Percentiles rank a stretch among this genome's conserved stretches.
These are phyloP conservation scores for Aptenodytes patagonicus DNA, from an alignment of 2,113 vertebrate species.

Conservation along the genomic window DNA sequence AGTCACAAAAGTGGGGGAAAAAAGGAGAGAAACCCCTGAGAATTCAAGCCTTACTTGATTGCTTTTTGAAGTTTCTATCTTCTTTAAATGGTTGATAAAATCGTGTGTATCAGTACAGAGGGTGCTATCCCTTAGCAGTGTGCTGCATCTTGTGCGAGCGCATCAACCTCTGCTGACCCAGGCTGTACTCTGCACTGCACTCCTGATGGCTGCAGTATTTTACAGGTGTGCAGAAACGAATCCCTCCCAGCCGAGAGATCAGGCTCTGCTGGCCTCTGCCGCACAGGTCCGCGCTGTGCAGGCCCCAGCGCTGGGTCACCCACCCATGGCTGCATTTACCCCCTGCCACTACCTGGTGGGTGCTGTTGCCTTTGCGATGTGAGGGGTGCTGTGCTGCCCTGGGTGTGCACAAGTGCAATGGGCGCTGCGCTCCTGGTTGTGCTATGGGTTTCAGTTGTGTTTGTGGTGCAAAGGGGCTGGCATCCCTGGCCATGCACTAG, in stretches of 20 bases:
- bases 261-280: not conserved
- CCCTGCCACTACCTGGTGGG: not conserved
- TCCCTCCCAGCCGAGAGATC: not conserved
- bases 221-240: too few relatives aligned
- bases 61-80: not conserved
- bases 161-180: not conserved
- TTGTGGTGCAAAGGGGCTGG: not conserved
- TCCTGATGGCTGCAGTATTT: not conserved
- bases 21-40: not conserved
- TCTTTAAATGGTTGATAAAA: not conserved
- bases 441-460: accelerated
- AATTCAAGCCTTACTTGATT: not conserved
- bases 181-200: not conserved
- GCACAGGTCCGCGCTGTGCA: accelerated
- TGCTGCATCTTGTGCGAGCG: not conserved
- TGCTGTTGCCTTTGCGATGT: accelerated
- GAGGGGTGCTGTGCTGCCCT: not conserved
- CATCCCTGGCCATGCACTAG: accelerated
- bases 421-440: not conserved
- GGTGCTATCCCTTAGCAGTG: not conserved
- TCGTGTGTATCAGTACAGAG: too few relatives aligned
- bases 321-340: not conserved
- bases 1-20: not conserved
- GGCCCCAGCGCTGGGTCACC: not conserved
- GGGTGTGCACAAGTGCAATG: accelerated